These are phyloP conservation scores for Pangasius krempfi DNA, from an alignment of 2,797 vertebrate genomes.

Conservation along the genomic window DNA sequence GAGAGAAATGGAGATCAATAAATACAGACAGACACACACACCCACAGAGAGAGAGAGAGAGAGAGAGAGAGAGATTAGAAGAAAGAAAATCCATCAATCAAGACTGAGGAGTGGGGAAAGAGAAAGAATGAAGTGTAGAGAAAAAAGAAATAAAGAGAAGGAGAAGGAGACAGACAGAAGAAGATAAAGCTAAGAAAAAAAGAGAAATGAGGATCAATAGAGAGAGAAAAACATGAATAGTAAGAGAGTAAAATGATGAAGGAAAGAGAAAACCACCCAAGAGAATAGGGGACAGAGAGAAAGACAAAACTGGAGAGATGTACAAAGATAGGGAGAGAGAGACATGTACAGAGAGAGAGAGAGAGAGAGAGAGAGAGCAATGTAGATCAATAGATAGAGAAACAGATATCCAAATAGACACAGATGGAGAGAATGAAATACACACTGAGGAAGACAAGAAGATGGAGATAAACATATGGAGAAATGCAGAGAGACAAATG, in stretches of 20 bases:
- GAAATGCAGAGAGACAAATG: neutral
- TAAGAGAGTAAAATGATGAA: neutral
- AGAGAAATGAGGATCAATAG: neutral
- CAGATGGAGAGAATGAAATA: neutral
- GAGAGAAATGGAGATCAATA: neutral
- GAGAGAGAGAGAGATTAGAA: neutral
- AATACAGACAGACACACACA: neutral
- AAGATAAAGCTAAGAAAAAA: neutral
- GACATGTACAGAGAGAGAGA: neutral
- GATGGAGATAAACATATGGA: neutral
- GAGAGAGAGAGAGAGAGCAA: neutral
- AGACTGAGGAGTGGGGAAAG: too few species aligned
- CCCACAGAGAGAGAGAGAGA: too few species aligned
- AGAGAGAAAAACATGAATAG: neutral
- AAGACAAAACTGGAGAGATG: neutral
- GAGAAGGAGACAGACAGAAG: too few species aligned
- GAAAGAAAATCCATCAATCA: neutral
- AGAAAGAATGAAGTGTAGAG: neutral
- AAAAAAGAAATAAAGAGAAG: neutral
- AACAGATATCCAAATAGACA: neutral
- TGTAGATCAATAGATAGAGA: neutral
- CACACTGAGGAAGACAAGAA: neutral
- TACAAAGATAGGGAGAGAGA: neutral
- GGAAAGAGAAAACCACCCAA: slow-evolving; percentile 2
- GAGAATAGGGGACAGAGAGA: neutral